Conservation (phyloP, 2,888 invertebrate genomes). For the Caenorhabditis plicata region DNA sequence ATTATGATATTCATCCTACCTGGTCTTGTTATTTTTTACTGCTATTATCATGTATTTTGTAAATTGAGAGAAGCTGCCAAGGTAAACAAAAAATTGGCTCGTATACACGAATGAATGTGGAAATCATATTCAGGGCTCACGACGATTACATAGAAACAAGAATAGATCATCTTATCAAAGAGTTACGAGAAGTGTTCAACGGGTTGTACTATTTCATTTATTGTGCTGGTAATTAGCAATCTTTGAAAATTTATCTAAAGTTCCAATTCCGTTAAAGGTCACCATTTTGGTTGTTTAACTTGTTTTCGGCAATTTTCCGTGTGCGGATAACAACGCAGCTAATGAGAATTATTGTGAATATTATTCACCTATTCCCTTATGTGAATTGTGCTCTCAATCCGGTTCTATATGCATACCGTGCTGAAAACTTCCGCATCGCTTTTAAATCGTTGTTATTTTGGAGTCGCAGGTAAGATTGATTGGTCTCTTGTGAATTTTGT, state of each 20-base stretch:
- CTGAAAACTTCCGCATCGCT: slow-evolving; percentile 62
- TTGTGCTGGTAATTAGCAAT: slow-evolving; percentile 54
- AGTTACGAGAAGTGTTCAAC: slow-evolving; percentile 62
- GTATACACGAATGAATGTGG: background rate
- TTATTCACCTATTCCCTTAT: slow-evolving; percentile 63
- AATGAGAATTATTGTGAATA: slow-evolving; percentile 61
- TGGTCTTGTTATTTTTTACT: slow-evolving; percentile 56
- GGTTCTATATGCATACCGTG: slow-evolving; percentile 56
- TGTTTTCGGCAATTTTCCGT: slow-evolving; percentile 59
- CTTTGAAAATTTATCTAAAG: background rate
- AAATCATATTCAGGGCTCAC: slow-evolving; percentile 34
- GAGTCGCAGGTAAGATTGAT: slow-evolving; percentile 34
- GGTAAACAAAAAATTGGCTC: slow-evolving; percentile 2
- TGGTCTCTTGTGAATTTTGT: slow-evolving; percentile 25
- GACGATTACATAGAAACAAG: slow-evolving; percentile 52
- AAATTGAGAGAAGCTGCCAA: slow-evolving; percentile 57
- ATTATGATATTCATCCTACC: slow-evolving; percentile 63
- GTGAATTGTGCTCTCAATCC: slow-evolving; percentile 65
- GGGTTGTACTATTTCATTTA: slow-evolving; percentile 64
- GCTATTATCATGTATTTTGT: slow-evolving; percentile 62
- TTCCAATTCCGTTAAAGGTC: slow-evolving; percentile 38
- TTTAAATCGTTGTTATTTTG: slow-evolving; percentile 55
- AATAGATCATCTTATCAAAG: slow-evolving; percentile 59
- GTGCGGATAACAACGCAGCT: slow-evolving; percentile 56
- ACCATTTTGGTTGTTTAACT: slow-evolving; percentile 64